Percentiles rank a stretch among this genome's conserved stretches.
phyloP scores from a whole-genome alignment of 2,797 vertebrate species.

The Micrastur ruficollis region DNA sequence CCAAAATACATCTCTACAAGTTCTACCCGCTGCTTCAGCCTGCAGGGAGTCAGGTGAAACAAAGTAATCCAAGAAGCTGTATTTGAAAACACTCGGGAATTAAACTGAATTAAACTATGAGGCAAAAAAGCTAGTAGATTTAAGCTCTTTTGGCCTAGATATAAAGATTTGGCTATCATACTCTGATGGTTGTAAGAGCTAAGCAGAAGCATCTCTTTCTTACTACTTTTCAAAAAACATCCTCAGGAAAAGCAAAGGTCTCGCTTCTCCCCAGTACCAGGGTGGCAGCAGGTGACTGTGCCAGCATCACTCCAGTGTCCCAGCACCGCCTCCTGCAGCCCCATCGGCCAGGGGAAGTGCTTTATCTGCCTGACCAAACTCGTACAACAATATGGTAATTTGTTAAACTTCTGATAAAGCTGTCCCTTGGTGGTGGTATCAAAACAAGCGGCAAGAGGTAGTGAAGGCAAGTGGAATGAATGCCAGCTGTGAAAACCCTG shows the following conservation, averaged over 20 bases:
- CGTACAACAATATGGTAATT: neutral
- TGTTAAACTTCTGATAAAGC: neutral
- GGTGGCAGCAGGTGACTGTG: neutral
- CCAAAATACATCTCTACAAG: neutral
- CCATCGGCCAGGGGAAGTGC: neutral
- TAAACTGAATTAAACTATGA: neutral
- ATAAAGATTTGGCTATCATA: neutral
- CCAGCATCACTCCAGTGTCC: neutral
- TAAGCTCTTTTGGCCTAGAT: neutral
- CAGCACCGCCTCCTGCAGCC: neutral
- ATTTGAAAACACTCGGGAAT: neutral
- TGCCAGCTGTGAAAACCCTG: neutral
- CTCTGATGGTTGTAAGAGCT: neutral
- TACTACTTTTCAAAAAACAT: neutral
- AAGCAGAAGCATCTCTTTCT: neutral
- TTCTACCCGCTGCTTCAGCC: neutral
- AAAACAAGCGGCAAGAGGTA: neutral
- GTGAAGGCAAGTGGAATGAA: neutral
- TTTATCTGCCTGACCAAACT: slow-evolving; percentile 12
- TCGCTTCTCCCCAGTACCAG: accelerated
- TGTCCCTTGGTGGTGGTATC: neutral
- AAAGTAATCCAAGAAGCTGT: neutral
- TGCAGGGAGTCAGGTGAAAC: neutral
- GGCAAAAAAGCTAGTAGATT: neutral
- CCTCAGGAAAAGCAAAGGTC: neutral